Evolutionary conservation across 1,140 invertebrate genomes (phyloP), one percentile per base, ranked within the genome.

Genomic region (Solen grandis): DNA sequence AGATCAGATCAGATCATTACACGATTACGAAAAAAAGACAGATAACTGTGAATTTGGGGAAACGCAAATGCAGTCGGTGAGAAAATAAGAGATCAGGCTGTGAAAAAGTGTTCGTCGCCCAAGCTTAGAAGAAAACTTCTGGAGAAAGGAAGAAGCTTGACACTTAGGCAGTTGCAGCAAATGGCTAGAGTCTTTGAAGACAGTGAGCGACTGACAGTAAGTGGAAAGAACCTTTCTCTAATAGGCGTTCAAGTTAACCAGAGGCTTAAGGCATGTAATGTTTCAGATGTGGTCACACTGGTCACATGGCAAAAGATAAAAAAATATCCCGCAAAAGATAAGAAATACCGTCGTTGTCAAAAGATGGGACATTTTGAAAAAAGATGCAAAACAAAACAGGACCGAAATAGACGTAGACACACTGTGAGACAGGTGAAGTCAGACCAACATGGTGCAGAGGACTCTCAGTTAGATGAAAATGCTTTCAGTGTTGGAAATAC

Each of bases 1-100:
- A n/a, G n/a, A n/a, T n/a, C n/a, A n/a, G 27, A 68, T 57, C 59
- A 69, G 25, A 69, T 29, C 19, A 33, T 59, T 19, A 74, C 72
- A 13, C 2, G 59, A 1, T 22, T 74, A 19, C 38, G n/a, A 46
- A 41, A 38, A 74, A 41, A 25, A 57, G 10, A 5, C 57, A 22
- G n/a, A 62, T 5, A n/a, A 29, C 16, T 46, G 57, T 41, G 57
- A 62, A 25, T 62, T 60, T n/a, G n/a, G n/a, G n/a, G n/a, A n/a
- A n/a, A n/a, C n/a, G n/a, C n/a, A 46, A 8, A n/a, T 46, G 35
- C 62, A 10, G n/a, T 1, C 27, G 29, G 52, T 4, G 72, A 74
- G 13, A 74, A 35, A 54, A 74, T 62, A 29, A 62, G 57, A 41
- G 57, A 62, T 31, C 72, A 74, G 33, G 22, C 46, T 22, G 52